Percentiles rank a stretch among this genome's conserved stretches.
Evolutionary conservation across 2,888 invertebrate genomes (phyloP).

Genomic region (Melanostoma mellinum): DNA sequence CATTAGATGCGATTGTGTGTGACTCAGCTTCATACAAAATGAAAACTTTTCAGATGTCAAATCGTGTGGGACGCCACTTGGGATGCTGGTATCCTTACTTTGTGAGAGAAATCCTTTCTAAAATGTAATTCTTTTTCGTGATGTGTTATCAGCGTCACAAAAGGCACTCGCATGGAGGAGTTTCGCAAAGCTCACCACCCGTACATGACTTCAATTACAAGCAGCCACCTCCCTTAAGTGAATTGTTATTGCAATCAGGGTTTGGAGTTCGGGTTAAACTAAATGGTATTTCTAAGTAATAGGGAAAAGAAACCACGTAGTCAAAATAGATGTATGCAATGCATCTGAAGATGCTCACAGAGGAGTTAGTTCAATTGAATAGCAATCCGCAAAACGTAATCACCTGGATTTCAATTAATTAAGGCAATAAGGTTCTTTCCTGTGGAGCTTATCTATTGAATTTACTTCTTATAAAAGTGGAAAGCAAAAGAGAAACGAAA

Average conservation of each 20-base stretch:
- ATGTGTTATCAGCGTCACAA: conserved; percentile 3
- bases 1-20: too few relatives aligned
- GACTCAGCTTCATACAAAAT: too few relatives aligned
- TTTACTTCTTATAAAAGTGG: too few relatives aligned
- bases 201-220: conserved; percentile 7
- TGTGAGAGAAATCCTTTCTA: background rate
- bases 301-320: background rate
- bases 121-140: background rate
- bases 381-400: background rate
- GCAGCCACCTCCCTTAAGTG: background rate
- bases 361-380: conserved; percentile 6
- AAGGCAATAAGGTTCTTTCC: background rate
- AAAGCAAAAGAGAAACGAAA: too few relatives aligned
- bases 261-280: background rate
- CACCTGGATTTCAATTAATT: conserved; percentile 11
- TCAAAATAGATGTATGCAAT: background rate
- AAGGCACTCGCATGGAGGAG: conserved; percentile 3
- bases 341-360: background rate
- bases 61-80: background rate
- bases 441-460: too few relatives aligned
- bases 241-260: background rate
- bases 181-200: conserved; percentile 8
- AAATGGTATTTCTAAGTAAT: conserved; percentile 2
- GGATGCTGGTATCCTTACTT: background rate
- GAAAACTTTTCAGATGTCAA: conserved; percentile 1